These are phyloP conservation scores for Astyanax mexicanus DNA, from an alignment of 2,797 vertebrate genomes.

Conservation along the genomic window DNA sequence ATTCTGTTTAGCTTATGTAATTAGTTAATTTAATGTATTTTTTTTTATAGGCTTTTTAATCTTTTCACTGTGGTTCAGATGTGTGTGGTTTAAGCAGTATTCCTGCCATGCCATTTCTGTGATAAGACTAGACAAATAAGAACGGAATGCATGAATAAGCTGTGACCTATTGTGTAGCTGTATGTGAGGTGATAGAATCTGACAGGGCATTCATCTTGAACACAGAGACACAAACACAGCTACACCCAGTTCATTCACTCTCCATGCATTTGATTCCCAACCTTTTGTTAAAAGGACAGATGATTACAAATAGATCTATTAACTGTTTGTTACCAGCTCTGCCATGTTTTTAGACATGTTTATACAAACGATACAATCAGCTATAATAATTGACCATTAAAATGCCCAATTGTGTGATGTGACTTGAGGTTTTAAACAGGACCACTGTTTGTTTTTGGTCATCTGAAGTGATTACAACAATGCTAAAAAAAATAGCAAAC, in stretches of 20 bases:
- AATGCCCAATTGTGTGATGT: no score
- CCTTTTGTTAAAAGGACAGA: neutral
- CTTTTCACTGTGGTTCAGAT: neutral
- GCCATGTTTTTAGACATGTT: neutral
- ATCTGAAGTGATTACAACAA: no score
- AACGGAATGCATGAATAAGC: conserved; percentile 14
- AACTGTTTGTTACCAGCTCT: neutral
- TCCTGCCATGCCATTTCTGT: neutral
- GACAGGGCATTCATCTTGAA: conserved; percentile 31
- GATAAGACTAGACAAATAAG: conserved; percentile 22
- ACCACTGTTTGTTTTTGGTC: no score
- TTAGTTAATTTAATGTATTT: no score
- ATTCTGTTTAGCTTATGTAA: no score
- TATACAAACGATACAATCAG: no score
- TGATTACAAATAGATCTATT: neutral
- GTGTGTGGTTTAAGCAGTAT: neutral
- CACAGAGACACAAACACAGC: conserved; percentile 4
- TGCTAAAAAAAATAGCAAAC: no score
- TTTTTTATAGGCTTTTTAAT: no score
- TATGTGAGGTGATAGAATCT: conserved; percentile 29
- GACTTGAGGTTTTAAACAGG: no score
- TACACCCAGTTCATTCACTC: neutral
- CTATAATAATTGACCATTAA: no score
- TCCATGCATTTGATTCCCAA: neutral
- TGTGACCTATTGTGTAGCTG: conserved; percentile 18